Conservation (phyloP, 2,888 invertebrate species). For the Steromphala cineraria region DNA sequence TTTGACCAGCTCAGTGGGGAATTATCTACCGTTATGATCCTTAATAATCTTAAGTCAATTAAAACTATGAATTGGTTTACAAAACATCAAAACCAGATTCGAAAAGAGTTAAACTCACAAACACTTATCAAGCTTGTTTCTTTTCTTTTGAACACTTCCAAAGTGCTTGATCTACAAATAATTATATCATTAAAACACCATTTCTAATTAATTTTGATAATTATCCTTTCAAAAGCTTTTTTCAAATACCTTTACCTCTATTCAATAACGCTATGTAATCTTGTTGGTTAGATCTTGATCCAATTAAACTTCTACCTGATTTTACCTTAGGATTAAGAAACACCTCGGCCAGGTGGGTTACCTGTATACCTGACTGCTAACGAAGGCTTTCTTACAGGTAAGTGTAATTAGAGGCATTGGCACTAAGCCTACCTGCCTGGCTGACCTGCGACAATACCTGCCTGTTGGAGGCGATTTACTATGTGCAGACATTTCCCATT, state of each 20-base stretch:
- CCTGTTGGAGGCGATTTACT: background rate
- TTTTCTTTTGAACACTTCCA: background rate
- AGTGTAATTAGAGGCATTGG: conserved; percentile 3
- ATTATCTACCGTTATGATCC: too few relatives aligned
- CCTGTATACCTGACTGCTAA: background rate
- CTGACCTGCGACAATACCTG: background rate
- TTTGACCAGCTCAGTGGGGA: too few relatives aligned
- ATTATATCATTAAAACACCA: background rate
- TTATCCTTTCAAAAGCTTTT: too few relatives aligned
- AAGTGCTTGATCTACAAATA: background rate
- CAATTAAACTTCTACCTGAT: background rate
- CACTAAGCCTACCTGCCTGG: background rate
- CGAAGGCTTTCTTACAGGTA: background rate
- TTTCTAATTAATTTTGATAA: background rate
- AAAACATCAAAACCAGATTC: too few relatives aligned
- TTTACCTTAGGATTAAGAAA: background rate
- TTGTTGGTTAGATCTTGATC: background rate
- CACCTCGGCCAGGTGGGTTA: background rate
- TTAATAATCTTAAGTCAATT: too few relatives aligned
- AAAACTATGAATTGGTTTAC: too few relatives aligned
- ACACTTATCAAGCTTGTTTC: too few relatives aligned
- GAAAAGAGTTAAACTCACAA: too few relatives aligned
- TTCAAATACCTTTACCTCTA: too few relatives aligned
- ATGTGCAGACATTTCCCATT: background rate
- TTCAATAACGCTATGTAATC: too few relatives aligned